Evolutionary conservation across 2,113 vertebrate species (phyloP), one percentile per base, ranked within the genome.

Genomic region (Pseudopipra pipra): DNA sequence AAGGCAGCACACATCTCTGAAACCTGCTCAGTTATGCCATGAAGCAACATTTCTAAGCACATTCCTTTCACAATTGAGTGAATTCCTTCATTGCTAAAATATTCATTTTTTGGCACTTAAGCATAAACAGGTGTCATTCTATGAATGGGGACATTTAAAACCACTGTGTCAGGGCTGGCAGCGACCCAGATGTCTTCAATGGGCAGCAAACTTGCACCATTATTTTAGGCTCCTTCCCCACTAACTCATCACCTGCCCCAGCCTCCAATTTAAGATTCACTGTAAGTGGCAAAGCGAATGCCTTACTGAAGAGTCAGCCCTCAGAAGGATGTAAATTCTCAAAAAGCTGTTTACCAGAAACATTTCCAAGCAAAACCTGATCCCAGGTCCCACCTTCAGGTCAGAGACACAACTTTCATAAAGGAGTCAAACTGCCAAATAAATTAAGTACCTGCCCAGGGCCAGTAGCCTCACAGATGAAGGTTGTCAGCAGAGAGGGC

Each of bases 131-230:
- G 85, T 97, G 96, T 47, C 74, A 80, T 59, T 61, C 51, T 24
- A 80, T 93, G 85, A 96, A 97, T 91, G 51, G 51, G 52, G 82
- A 92, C 67, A 93, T 86, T 91, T 91, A 91, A 97, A 95, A 90
- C 43, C 85, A 90, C 43, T 49, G 21, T 23, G 3, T 91, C 55
- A 90, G 54, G 43, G 81, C 81, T 93, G 67, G 75, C 87, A 94
- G 39, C 70, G 22, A 41, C 54, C 21, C 91, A 88, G 71, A 68
- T 87, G 43, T 74, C 77, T 72, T 90, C 81, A 90, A 73, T 27
- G 51, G 49, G 47, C 81, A 95, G 70, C 61, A 70, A 90, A 70
- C 55, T 52, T 62, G 67, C 25, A 63, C 14, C 19, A 17, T 71
- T 78, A 71, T 65, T 62, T 51, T 44, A 85, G 51, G 51, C 17